Percentiles rank a stretch among this genome's conserved stretches.
These are phyloP conservation scores for Drosophila atripex DNA, from an alignment of 2,888 invertebrate genomes.

Conservation along the genomic window DNA sequence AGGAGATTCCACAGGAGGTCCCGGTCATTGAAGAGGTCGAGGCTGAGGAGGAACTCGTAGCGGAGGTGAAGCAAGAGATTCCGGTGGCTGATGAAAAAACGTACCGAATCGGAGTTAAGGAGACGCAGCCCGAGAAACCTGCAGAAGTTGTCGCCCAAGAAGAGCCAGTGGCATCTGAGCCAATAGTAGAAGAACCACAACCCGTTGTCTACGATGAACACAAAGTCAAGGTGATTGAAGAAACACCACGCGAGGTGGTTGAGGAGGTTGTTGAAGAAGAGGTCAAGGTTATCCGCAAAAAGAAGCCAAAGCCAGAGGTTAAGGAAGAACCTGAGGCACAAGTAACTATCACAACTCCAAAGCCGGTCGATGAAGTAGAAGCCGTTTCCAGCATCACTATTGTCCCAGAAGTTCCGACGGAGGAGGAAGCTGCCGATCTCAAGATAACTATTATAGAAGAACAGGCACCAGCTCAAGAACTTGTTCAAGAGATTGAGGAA, in stretches of 20 bases:
- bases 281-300: conserved; percentile 71
- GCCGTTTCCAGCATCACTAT: conserved; percentile 72
- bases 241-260: conserved; percentile 66
- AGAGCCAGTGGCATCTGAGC: conserved; percentile 32
- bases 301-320: conserved; percentile 71
- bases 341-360: conserved; percentile 55
- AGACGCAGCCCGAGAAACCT: conserved; percentile 60
- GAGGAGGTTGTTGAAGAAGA: conserved; percentile 67
- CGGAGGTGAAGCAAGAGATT: conserved; percentile 40
- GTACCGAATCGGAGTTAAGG: conserved; percentile 72
- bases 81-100: conserved; percentile 57
- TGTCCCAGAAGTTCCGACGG: conserved; percentile 75
- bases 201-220: conserved; percentile 60
- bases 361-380: conserved; percentile 71
- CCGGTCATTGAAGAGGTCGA: conserved; percentile 72
- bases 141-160: conserved; percentile 43
- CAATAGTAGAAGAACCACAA: conserved; percentile 49
- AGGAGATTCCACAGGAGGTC: conserved; percentile 67
- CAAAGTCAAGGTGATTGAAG: conserved; percentile 76
- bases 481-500: conserved; percentile 70
- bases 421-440: conserved; percentile 75
- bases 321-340: conserved; percentile 67
- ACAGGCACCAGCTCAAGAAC: conserved; percentile 55
- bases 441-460: conserved; percentile 76
- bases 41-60: conserved; percentile 66